Conservation (phyloP, 2,888 invertebrate genomes). For the Acronicta alni region DNA sequence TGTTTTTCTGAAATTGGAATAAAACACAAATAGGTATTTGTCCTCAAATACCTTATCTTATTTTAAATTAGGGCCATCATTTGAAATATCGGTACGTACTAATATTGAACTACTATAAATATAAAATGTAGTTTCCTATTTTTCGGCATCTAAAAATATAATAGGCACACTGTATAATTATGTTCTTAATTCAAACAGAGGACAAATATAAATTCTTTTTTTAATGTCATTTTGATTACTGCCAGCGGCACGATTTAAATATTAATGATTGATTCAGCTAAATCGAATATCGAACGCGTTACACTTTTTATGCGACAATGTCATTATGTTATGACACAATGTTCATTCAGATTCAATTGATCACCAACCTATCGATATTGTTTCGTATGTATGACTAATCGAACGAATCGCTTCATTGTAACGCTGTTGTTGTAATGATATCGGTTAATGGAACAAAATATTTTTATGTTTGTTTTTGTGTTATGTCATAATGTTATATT, state of each 20-base stretch:
- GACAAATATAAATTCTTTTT: too few species aligned
- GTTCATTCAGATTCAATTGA: conserved; percentile 35
- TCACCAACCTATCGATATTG: conserved; percentile 34
- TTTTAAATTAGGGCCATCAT: too few species aligned
- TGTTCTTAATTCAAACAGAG: not conserved
- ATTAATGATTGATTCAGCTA: not conserved
- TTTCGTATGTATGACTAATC: conserved; percentile 41
- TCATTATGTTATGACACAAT: conserved; percentile 24
- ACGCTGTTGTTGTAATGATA: conserved; percentile 26
- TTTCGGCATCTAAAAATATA: not conserved
- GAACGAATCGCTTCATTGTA: conserved; percentile 38
- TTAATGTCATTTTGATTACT: too few species aligned
- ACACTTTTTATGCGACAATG: conserved; percentile 20
- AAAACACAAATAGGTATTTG: too few species aligned
- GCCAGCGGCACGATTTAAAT: too few species aligned
- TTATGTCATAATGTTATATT: conserved; percentile 1
- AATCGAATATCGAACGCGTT: conserved; percentile 40
- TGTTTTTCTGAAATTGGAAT: too few species aligned
- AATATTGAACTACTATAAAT: too few species aligned
- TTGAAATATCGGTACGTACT: too few species aligned
- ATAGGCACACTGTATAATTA: not conserved
- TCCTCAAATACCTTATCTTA: too few species aligned
- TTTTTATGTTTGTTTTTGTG: conserved; percentile 30
- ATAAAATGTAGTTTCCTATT: not conserved
- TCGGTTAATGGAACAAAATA: conserved; percentile 20